A percentile compares a stretch with the other conserved stretches of the same genome.
Evolutionary conservation across 30 jellyfish, hydroid and myxozoan genomes (phyloP).

Genomic region (Pelagia noctiluca): DNA sequence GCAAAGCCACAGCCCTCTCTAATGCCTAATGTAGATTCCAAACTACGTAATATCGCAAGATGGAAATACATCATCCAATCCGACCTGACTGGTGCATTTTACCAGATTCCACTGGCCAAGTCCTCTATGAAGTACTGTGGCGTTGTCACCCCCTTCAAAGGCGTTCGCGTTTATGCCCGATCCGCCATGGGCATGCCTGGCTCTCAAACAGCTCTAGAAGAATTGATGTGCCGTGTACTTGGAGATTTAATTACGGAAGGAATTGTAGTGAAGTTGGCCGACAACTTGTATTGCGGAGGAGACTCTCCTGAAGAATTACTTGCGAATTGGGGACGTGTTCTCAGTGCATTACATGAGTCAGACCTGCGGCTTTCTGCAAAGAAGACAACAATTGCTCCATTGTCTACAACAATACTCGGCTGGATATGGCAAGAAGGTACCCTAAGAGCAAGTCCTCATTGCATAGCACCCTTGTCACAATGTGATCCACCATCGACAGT

Average conservation of each 20-base stretch:
- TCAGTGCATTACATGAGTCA: slow-evolving; percentile 7
- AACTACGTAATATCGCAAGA: too few species aligned
- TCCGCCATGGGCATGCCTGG: too few species aligned
- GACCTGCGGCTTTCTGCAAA: slow-evolving; percentile 38
- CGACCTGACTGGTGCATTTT: slow-evolving; percentile 62
- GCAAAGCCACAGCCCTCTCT: too few species aligned
- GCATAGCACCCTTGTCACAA: slow-evolving; percentile 44
- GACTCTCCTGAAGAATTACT: slow-evolving; percentile 24
- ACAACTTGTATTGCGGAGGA: slow-evolving; percentile 64
- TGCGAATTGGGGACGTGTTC: slow-evolving; percentile 33
- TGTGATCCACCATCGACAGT: too few species aligned
- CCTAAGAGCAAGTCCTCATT: slow-evolving; percentile 60
- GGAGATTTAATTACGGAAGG: slow-evolving; percentile 61
- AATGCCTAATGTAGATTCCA: slow-evolving; percentile 70
- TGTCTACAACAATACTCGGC: slow-evolving; percentile 68
- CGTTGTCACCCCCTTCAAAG: too few species aligned
- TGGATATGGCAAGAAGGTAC: too few species aligned
- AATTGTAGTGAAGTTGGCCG: slow-evolving; percentile 57
- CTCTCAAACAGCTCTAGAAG: too few species aligned
- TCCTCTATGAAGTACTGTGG: too few species aligned
- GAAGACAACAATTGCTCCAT: too few species aligned
- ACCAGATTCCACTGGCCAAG: slow-evolving; percentile 69
- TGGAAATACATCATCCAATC: slow-evolving; percentile 59
- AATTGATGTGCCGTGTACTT: slow-evolving; percentile 53
- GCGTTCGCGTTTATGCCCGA: too few species aligned